Percentiles rank a stretch among this genome's conserved stretches.
Evolutionary conservation across 2,797 vertebrate species (phyloP).

Genomic region (Pelodytes ibericus): DNA sequence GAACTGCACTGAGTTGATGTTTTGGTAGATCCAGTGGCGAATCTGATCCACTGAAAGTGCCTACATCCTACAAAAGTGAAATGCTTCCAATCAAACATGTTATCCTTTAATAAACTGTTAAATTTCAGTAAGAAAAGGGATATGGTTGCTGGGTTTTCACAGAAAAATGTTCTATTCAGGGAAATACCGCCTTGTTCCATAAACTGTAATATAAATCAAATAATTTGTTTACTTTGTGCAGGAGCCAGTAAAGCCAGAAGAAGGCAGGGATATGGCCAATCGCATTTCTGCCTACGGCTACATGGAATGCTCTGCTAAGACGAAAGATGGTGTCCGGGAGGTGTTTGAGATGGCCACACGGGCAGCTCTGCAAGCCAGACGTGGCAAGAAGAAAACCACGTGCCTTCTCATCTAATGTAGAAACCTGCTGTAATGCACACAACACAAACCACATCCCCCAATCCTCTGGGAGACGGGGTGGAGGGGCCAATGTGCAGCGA

Average conservation of each 20-base stretch:
- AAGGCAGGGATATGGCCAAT: conserved; percentile 93
- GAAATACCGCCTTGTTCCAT: too few relatives aligned
- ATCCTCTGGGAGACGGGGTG: conserved; percentile 63
- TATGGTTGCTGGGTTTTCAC: too few relatives aligned
- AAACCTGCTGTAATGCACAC: conserved; percentile 60
- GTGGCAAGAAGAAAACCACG: conserved; percentile 91
- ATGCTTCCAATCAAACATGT: too few relatives aligned
- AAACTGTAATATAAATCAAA: too few relatives aligned
- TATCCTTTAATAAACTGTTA: too few relatives aligned
- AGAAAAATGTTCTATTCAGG: too few relatives aligned
- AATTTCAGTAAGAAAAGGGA: too few relatives aligned
- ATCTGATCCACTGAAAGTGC: too few relatives aligned
- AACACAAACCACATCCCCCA: conserved; percentile 67
- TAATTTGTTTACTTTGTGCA: conserved; percentile 57
- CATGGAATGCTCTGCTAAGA: conserved; percentile 99
- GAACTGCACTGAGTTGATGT: too few relatives aligned
- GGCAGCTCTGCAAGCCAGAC: conserved; percentile 95
- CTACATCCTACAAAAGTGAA: too few relatives aligned
- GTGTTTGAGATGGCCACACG: conserved; percentile 99
- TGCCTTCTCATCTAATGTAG: conserved; percentile 89
- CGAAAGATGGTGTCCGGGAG: conserved; percentile 96
- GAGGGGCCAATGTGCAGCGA: conserved; percentile 69
- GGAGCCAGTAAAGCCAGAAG: conserved; percentile 96
- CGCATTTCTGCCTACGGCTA: conserved; percentile 94
- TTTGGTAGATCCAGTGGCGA: too few relatives aligned